Base-by-base conservation (phyloP, 1,140 invertebrate species). In the Saccostrea echinata region DNA sequence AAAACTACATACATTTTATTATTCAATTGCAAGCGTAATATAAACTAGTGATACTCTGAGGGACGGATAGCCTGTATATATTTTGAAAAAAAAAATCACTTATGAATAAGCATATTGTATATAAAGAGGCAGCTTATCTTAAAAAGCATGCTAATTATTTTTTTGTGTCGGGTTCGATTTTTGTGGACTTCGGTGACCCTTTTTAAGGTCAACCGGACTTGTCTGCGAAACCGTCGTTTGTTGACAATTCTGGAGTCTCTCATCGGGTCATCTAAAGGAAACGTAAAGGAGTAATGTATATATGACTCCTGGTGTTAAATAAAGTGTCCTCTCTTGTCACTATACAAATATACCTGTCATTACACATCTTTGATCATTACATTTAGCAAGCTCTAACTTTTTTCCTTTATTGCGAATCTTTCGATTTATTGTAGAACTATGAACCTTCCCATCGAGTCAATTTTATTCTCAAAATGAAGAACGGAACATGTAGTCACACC, bases 321-420 rank as follows among this genome's bases (percentile, higher is more conserved):
- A 71, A 87, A 87, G 83, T 71, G 81, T 27, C 51, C 83, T 84
- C 53, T 76, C 81, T 83, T 87, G 86, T 87, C 86, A 84, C 18
- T 64, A n/a, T 81, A 87, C 35, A 84, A 84, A 64, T 84, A 87
- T 87, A 87, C 61, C 81, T 87, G 86, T 87, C 86, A 53, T 84
- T 71, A 57, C 51, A 53, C 55, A 83, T 64, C 81, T 87, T 87
- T 87, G 86, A 87, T 87, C 86, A 84, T 55, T 61, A 18, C 33
- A 64, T 84, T 82, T 83, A 55, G 24, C 80, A 87, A 87, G 81
- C 52, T 86, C 55, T 33, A 83, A 51, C 43, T 43, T 43, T 43
- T 43, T 43, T 43, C 9, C 43, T 43, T 43, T 6, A 2, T 43
- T 43, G 43, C 43, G 43, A 43, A 43, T 43, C 43, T 43, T 43